Evolutionary conservation across 2,113 vertebrate genomes (phyloP).

Genomic region (Pteropus alecto): DNA sequence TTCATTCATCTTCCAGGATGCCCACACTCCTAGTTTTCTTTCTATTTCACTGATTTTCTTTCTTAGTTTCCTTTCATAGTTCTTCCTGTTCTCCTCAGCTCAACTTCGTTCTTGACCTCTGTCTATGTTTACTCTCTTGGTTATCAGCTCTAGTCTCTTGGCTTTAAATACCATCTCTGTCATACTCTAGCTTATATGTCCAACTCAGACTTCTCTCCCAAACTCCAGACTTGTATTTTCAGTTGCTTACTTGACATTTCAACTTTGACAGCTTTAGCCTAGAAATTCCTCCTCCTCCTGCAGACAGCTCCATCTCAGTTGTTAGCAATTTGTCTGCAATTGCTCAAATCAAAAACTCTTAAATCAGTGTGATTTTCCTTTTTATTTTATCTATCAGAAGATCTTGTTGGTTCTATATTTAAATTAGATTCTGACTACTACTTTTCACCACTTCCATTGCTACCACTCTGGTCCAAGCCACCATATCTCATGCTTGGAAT

Average conservation of each 20-base stretch:
- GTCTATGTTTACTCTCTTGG: background rate
- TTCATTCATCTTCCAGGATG: background rate
- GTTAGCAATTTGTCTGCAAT: background rate
- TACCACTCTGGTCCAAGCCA: background rate
- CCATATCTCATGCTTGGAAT: background rate
- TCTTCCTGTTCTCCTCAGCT: background rate
- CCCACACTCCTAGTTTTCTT: background rate
- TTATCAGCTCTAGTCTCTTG: background rate
- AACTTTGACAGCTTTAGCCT: background rate
- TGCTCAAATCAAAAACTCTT: background rate
- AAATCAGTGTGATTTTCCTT: background rate
- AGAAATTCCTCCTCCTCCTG: background rate
- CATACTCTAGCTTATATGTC: background rate
- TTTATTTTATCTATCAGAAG: background rate
- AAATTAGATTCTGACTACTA: background rate
- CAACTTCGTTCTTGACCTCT: background rate
- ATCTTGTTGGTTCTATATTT: background rate
- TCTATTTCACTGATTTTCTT: background rate
- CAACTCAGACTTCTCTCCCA: background rate
- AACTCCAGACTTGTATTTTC: background rate
- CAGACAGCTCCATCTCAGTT: background rate
- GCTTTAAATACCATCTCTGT: background rate
- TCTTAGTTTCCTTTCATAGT: background rate
- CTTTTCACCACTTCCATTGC: background rate
- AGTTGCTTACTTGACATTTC: background rate